A percentile compares a stretch with the other conserved stretches of the same genome.
Evolutionary conservation across 2,797 vertebrate genomes (phyloP).

Genomic region (Vireo griseus): DNA sequence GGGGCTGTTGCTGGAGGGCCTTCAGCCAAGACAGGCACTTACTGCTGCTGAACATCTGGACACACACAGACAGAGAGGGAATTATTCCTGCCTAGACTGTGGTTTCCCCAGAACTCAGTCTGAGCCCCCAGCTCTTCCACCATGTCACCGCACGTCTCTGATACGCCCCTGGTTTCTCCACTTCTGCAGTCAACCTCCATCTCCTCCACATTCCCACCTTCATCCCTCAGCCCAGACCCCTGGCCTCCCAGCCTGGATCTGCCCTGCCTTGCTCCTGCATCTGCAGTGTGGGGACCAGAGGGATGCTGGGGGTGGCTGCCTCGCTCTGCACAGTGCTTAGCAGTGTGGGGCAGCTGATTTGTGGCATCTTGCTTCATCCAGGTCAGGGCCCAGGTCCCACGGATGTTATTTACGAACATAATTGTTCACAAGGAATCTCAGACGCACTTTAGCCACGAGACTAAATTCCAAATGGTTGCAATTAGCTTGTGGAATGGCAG

Average conservation of each 20-base stretch:
- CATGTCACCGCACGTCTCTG: accelerated
- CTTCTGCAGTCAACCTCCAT: neutral
- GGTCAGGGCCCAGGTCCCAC: neutral
- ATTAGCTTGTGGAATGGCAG: neutral
- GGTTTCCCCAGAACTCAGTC: neutral
- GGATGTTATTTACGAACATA: neutral
- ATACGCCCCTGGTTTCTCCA: neutral
- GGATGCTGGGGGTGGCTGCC: neutral
- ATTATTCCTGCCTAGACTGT: neutral
- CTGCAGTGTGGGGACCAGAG: neutral
- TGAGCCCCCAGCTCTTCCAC: neutral
- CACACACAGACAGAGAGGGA: neutral
- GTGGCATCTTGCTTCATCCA: neutral
- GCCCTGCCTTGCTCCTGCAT: neutral
- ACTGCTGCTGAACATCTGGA: neutral
- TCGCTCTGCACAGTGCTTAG: accelerated
- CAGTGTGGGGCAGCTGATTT: neutral
- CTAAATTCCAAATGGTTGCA: neutral
- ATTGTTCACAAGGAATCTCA: neutral
- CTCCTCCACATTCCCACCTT: neutral
- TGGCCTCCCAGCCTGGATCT: accelerated
- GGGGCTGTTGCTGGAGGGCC: neutral
- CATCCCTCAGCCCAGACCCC: neutral
- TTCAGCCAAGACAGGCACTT: neutral
- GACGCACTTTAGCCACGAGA: neutral